Base-by-base conservation (phyloP, 2,113 vertebrate species). In the Cnemophilus loriae region DNA sequence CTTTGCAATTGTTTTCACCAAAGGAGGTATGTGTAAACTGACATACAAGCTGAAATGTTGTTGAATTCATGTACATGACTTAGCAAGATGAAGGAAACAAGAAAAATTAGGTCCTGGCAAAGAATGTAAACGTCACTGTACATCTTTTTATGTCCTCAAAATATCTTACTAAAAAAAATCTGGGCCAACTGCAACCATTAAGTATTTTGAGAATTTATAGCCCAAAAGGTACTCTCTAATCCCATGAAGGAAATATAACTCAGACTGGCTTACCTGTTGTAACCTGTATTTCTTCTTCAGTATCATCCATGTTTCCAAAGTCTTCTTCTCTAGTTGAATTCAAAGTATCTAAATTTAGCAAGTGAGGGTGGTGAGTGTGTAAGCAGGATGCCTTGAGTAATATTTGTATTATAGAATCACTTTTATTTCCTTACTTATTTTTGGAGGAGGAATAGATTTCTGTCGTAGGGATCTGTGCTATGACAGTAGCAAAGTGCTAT, bases 301-400 rank as follows among this genome's bases (percentile, higher is more conserved):
- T 44, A 21, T 52, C 55, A 76, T 63, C 49, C 10, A 3, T 67
- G 28, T 50, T 85, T 93, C 91, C 83, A 75, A 94, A 70, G 52
- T 85, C 11, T 26, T 89, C 37, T 26, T 91, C 90, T 53, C 64
- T 71, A 39, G 71, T 65, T 77, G 92, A 89, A 70, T 71, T 18
- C 17, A 70, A 91, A 85, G 67, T 57, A 44, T 93, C 93, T 90
- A 97, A 83, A 91, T 96, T 96, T 97, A 84, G 35, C 3, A 74
- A 74, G 55, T 10, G 4, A 76, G 63, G 50, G 93, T 5, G 46
- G 7, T 8, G 41, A 52, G 47, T 11, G 6, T 53, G 35, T 64
- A 91, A 91, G 44, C 13, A 78, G 49, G 8, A 22, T 87, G 30
- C 47, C 56, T 69, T 52, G 32, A 84, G 24, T 47, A 30, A 26